Conservation (phyloP, 2,113 vertebrate species). For the Brachypteracias leptosomus region DNA sequence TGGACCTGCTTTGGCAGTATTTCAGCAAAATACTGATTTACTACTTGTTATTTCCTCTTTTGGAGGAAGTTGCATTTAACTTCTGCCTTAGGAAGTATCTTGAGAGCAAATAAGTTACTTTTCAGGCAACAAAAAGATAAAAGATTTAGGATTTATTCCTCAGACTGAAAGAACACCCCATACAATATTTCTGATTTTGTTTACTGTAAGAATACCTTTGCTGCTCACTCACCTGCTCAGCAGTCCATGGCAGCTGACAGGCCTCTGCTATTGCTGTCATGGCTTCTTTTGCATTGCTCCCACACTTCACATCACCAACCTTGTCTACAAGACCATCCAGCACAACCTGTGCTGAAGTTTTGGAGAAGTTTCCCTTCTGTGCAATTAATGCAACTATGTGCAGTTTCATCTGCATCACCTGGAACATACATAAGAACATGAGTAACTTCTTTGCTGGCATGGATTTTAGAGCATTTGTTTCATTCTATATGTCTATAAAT, state of each 20-base stretch:
- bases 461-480: not conserved
- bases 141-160: not conserved
- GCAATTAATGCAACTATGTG: conserved; percentile 90
- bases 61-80: not conserved
- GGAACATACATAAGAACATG: not conserved
- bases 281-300: conserved; percentile 91
- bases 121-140: not conserved
- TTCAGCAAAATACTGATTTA: not conserved
- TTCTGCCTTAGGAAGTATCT: not conserved
- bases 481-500: not conserved
- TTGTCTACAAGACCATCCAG: conserved; percentile 96
- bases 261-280: conserved; percentile 91
- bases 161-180: not conserved
- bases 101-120: not conserved
- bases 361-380: conserved; percentile 92
- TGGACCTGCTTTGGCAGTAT: not conserved
- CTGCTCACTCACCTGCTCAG: conserved; percentile 86
- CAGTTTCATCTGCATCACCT: conserved; percentile 99
- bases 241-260: conserved; percentile 92
- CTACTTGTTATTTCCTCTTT: not conserved
- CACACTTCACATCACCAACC: conserved; percentile 95
- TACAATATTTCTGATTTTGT: not conserved
- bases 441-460: no score
- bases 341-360: conserved; percentile 90
- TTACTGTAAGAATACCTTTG: not conserved